Base-by-base conservation (phyloP, 2,888 invertebrate genomes). In the Choreutis nemorana region DNA sequence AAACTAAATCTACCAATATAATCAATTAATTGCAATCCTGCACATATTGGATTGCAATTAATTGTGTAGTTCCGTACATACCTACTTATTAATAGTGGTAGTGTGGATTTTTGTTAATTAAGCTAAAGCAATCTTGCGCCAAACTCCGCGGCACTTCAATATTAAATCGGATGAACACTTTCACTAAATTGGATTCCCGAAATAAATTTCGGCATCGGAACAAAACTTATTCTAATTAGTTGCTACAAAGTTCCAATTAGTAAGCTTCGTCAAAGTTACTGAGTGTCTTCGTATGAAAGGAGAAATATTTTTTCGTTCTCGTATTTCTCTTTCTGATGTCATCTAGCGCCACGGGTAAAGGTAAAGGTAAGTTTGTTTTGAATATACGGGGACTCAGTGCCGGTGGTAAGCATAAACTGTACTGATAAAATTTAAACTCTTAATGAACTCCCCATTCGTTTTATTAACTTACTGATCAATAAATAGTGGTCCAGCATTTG, bases 401-500 rank as follows among this genome's bases (percentile, higher is more conserved):
- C 50, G 58, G 60, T 61, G 65, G 60, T 58, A 60, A 61, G 57
- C 62, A 66, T 66, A 67, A 67, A 65, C 59, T 57, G 59, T 55
- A 49, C 58, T 58, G 68, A 70, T 68, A 70, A 68, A 62, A 63
- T 66, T 71, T 64, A 66, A 70, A 49, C 54, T 52, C 53, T 66
- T 71, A 70, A 68, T 68, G 66, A 68, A 68, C 53, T 55, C 50
- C 36, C 33, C 42, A 60, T 62, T 64, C 64, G 62, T 54, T 65
- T 66, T 66, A 66, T 63, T 61, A 60, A 64, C 55, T 53, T 39
- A 33, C 41, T 45, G 48, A 51, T 60, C 52, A 51, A 65, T 65
- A 60, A 56, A 63, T 61, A 53, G n/a, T n/a, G n/a, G n/a, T 23
- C 6, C 23, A 18, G 16, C 23, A 8, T 23, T 10, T 5, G 6